phyloP scores from a whole-genome alignment of 2,888 invertebrate genomes.

The Drosophila phalerata region DNA sequence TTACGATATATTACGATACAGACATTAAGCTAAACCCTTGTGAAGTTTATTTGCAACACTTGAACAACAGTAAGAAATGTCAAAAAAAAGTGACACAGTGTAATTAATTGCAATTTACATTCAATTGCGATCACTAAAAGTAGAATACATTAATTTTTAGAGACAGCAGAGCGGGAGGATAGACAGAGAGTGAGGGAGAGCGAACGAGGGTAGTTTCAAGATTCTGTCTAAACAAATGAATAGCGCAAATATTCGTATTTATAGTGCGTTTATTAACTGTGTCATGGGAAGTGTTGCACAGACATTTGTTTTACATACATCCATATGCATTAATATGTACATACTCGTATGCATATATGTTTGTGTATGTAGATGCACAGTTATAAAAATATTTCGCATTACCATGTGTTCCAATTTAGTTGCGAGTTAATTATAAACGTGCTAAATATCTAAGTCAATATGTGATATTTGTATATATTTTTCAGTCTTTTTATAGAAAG shows the following conservation, averaged over 20 bases:
- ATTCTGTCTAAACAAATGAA: constrained; percentile 31
- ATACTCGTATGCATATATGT: background rate
- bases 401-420: background rate
- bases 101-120: constrained; percentile 1
- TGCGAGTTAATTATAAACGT: constrained; percentile 13
- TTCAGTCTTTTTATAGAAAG: constrained; percentile 9
- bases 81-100: constrained; percentile 1
- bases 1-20: background rate
- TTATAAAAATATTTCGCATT: constrained; percentile 19
- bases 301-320: background rate
- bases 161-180: background rate
- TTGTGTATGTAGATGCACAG: constrained; percentile 3
- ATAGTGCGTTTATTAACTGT: constrained; percentile 27
- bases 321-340: background rate
- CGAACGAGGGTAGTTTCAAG: constrained; percentile 1
- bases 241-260: constrained; percentile 19
- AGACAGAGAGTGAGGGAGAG: background rate
- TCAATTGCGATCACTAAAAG: background rate
- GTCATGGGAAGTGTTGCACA: constrained; percentile 31
- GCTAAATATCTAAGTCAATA: constrained; percentile 17
- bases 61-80: background rate
- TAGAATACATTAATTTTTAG: background rate
- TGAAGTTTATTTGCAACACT: background rate
- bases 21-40: background rate
- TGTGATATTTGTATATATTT: background rate